Conservation (phyloP, 2,888 invertebrate species). For the Lepidonotus clava region DNA sequence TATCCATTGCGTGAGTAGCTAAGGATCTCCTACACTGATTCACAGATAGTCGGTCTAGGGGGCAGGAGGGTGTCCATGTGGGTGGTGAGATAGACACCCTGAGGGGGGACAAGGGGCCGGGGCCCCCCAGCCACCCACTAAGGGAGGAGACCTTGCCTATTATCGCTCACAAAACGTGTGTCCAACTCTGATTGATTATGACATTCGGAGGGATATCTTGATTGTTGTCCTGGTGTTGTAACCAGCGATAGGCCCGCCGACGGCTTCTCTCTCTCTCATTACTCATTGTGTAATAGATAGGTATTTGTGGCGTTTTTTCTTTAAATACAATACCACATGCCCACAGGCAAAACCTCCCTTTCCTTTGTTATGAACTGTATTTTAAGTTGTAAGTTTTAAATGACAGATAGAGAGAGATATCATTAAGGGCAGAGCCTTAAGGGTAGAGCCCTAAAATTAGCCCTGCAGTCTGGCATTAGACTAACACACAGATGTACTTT, state of each 20-base stretch:
- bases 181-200: conserved; percentile 22
- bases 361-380: too few relatives aligned
- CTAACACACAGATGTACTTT: too few relatives aligned
- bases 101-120: background rate
- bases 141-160: conserved; percentile 12
- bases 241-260: background rate
- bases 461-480: too few relatives aligned
- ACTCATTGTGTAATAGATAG: conserved; percentile 11
- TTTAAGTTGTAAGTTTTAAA: too few relatives aligned
- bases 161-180: conserved; percentile 7
- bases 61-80: background rate
- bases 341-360: background rate
- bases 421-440: too few relatives aligned
- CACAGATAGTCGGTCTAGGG: background rate
- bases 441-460: too few relatives aligned
- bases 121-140: background rate
- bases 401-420: too few relatives aligned
- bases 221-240: conserved; percentile 1
- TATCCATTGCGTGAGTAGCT: too few relatives aligned
- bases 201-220: background rate
- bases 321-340: too few relatives aligned
- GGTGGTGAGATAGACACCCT: background rate
- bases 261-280: background rate
- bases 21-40: too few relatives aligned
- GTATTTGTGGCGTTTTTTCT: background rate